Base-by-base conservation (phyloP, 2,113 vertebrate genomes). In the Mesembrinibis cayennensis region DNA sequence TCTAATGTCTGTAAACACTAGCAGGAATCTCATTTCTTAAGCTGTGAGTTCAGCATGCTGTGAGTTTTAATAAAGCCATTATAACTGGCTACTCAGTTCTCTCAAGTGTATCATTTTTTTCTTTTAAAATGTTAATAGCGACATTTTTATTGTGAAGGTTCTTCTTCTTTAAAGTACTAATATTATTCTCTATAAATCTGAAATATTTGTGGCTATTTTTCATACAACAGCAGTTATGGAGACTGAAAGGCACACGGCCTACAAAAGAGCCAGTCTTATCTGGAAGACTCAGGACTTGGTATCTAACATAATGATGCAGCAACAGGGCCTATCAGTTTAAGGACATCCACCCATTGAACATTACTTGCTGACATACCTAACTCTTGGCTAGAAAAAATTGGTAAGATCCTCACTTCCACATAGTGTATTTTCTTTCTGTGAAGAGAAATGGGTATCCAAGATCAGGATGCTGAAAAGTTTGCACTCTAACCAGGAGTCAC, bases 61-160 rank as follows among this genome's bases (percentile, higher is more conserved):
- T 49, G 87, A 83, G 66, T 94, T 96, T 96, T 96, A 95, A 90
- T 93, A 92, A 90, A 95, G 55, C 74, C 40, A 38, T 59, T 80
- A n/a, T 62, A 92, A 61, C 71, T 47, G 74, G 50, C 3, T 69
- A 77, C 58, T 95, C 65, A 45, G 9, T 82, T 94, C 71, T 81
- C 88, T 76, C 82, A 86, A 66, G 78, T 65, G 66, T 44, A 45
- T 73, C 2, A 73, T 96, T 50, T 32, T 87, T 79, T 88, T n/a
- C 65, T 82, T 95, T 90, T 52, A 66, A 92, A 82, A 80, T 45
- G 67, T 80, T 90, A 81, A 73, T 83, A 80, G 40, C 0, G 1
- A 69, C 53, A 55, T 90, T 81, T 92, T 84, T 83, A 78, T 92
- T 34, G 17, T 62, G 30, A 77, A 78, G 50, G 19, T 56, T 88